Evolutionary conservation across 53 echinoderm and acorn worm species (phyloP).

Genomic region (Apostichopus leukothele): DNA sequence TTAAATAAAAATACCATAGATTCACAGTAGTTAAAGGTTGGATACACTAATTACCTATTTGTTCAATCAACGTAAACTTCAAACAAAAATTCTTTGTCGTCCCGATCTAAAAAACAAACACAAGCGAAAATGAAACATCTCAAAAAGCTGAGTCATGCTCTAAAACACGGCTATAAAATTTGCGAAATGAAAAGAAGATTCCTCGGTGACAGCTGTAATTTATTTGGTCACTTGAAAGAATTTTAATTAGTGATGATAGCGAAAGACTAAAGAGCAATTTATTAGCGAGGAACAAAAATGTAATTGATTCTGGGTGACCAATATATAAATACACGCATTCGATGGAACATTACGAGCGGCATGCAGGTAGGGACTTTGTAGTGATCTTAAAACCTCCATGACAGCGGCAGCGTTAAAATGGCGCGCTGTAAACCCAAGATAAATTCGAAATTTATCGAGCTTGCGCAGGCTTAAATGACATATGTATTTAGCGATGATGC

Average conservation of each 20-base stretch:
- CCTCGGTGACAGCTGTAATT: slow-evolving; percentile 35
- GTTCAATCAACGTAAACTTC: slow-evolving; percentile 24
- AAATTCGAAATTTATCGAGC: slow-evolving; percentile 20
- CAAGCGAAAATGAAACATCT: not conserved
- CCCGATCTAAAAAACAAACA: slow-evolving; percentile 18
- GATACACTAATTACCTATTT: slow-evolving; percentile 6
- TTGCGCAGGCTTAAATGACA: slow-evolving; percentile 23
- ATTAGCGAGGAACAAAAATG: not conserved
- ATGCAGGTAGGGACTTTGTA: not conserved
- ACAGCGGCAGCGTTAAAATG: not conserved
- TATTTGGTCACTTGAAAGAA: slow-evolving; percentile 44
- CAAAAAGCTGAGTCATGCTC: slow-evolving; percentile 1
- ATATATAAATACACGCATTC: not conserved
- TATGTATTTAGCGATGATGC: slow-evolving; percentile 37
- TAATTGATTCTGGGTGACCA: slow-evolving; percentile 16
- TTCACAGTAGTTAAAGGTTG: not conserved
- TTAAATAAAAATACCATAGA: too few relatives aligned
- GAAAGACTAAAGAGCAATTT: slow-evolving; percentile 27
- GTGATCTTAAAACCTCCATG: not conserved
- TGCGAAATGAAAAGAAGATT: not conserved
- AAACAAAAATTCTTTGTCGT: slow-evolving; percentile 9
- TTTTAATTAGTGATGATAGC: slow-evolving; percentile 44
- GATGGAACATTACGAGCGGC: not conserved
- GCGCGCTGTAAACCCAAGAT: not conserved
- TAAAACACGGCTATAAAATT: slow-evolving; percentile 2